Evolutionary conservation across 2,113 vertebrate species (phyloP).

Genomic region (Dryoscopus gambensis): DNA sequence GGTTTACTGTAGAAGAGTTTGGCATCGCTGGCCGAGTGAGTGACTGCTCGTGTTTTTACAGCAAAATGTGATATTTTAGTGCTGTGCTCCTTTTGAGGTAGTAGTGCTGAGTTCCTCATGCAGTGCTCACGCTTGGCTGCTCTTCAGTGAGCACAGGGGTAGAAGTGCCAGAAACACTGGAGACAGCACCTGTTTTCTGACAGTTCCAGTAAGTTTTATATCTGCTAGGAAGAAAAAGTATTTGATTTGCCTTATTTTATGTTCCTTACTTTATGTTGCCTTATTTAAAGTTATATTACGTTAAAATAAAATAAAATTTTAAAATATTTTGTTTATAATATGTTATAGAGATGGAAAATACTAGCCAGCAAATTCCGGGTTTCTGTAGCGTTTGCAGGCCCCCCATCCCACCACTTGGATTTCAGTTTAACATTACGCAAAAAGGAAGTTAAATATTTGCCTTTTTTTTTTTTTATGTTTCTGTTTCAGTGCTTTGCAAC

Average conservation of each 20-base stretch:
- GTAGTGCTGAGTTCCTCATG: fast-evolving
- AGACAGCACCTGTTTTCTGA: not conserved
- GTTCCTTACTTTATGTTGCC: not conserved
- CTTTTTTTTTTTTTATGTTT: not conserved
- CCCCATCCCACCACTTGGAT: not conserved
- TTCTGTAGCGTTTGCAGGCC: not conserved
- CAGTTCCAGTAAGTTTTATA: not conserved
- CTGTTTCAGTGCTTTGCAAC: not conserved
- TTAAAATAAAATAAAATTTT: not conserved
- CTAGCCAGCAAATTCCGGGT: not conserved
- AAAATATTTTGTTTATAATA: not conserved
- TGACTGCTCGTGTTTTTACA: not conserved
- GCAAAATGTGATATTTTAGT: fast-evolving
- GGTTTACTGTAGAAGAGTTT: not conserved
- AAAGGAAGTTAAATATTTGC: not conserved
- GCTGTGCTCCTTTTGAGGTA: fast-evolving
- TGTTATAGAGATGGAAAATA: not conserved
- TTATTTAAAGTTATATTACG: not conserved
- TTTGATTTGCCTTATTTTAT: not conserved
- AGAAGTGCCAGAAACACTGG: not conserved
- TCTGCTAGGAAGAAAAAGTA: not conserved
- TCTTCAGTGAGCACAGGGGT: not conserved
- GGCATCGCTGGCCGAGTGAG: not conserved
- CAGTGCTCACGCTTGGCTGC: fast-evolving
- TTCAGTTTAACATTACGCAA: not conserved